Base-by-base conservation (phyloP, 2,113 vertebrate genomes). In the Microcebus griseorufus region DNA sequence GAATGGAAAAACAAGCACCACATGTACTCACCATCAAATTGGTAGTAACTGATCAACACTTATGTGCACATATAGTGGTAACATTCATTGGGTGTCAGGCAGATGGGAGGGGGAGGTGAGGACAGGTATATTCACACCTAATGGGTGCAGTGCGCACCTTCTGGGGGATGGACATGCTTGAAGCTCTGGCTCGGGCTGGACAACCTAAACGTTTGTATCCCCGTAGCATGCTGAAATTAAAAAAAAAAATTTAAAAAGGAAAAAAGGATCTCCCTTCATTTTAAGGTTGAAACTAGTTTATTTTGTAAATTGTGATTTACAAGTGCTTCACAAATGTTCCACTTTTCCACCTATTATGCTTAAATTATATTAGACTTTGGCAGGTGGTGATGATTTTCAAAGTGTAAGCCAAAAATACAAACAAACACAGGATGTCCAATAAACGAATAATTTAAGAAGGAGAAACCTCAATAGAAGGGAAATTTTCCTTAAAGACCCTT, bases 231-330 rank as follows among this genome's bases (percentile, higher is more conserved):
- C 17, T 55, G 53, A 55, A 55, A 55, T 55, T 18, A 55, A 55
- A 55, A 55, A 55, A 39, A 94, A 37, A 81, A 16, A 3, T 32
- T 76, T 70, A 8, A n/a, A 37, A 70, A 29, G 9, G 5, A 78
- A 53, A 65, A 88, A 86, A 90, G n/a, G 5, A 69, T 80, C 45
- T 82, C 9, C 73, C 16, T 85, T 60, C 53, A n/a, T 67, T 22
- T 94, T 39, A 91, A 82, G 58, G 48, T 53, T 85, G 12, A 92
- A 90, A 92, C 29, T 22, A 87, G 89, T 73, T 93, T 89, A 93
- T 90, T 95, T 83, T 92, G 17, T 17, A 92, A 94, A 93, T 55
- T 85, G 82, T 0, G 11, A 81, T 22, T 83, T 37, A 82, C 1
- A 91, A 92, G 27, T 51, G 5, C 6, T 64, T 86, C 45, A 73